phyloP scores from a whole-genome alignment of 1,140 invertebrate species.

The Pogonomyrmex barbatus region DNA sequence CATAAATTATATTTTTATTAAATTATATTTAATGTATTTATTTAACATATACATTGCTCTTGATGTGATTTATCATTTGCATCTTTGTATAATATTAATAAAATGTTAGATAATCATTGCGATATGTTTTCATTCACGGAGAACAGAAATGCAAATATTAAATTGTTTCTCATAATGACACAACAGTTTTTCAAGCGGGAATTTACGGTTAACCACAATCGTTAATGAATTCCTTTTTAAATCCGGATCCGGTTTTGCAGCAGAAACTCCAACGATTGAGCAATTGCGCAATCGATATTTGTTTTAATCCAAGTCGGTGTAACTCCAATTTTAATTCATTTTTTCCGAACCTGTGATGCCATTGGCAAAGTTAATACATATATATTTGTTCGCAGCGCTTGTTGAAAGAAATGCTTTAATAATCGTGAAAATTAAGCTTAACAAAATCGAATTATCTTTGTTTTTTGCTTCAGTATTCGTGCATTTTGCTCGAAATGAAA shows the following conservation, averaged over 20 bases:
- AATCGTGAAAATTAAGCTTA: background rate
- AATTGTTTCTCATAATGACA: conserved; percentile 14
- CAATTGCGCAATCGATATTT: background rate
- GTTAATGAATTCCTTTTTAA: background rate
- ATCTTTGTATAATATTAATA: background rate
- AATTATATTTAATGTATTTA: background rate
- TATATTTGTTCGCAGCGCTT: too few species aligned
- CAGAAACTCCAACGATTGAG: background rate
- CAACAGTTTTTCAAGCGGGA: background rate
- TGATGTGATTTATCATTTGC: background rate
- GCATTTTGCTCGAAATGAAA: background rate
- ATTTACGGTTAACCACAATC: conserved; percentile 26
- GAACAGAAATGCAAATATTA: background rate
- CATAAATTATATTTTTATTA: too few species aligned
- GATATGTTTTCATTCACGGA: background rate
- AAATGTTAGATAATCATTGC: background rate
- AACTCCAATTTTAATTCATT: background rate
- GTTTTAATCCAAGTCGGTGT: background rate
- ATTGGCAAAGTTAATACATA: too few species aligned
- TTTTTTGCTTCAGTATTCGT: background rate
- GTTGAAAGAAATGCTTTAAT: background rate
- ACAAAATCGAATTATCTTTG: background rate
- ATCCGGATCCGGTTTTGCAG: background rate
- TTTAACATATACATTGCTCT: background rate
- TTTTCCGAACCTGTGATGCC: too few species aligned